Evolutionary conservation across 2,113 vertebrate genomes (phyloP), one percentile per base, ranked within the genome.

Genomic region (Anhinga rufa): DNA sequence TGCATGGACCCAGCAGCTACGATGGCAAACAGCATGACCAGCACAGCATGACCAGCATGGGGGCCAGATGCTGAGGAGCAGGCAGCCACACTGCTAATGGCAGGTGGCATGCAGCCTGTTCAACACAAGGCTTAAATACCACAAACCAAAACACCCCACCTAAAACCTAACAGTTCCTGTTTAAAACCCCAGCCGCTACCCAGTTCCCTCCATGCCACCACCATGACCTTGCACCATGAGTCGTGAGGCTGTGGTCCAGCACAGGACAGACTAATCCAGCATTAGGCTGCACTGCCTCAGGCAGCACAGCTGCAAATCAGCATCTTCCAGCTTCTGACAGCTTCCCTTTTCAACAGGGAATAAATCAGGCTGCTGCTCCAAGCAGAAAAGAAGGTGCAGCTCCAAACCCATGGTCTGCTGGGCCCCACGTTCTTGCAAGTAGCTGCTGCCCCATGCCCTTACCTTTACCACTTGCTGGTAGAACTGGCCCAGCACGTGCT

Each of bases 401-500:
- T 65, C 34, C 31, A 75, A 87, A 82, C 20, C 26, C 36, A 40
- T 0, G 1, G 65, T 12, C 22, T 81, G 6, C 22, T 55, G 14
- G n/a, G 40, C 40, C 26, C 8, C 18, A 17, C 2, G 2, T 26
- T 83, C 34, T 52, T 17, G 5, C 34, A 74, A 25, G 54, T 1
- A 49, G 44, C 60, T 78, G 64, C 17, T 77, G 17, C 15, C 19
- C 69, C 26, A 18, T 8, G 25, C n/a, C 49, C 97, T 97, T 92
- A 99, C 99, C 99, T 99, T 99, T 36, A 98, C 96, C 89, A 99
- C 98, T 93, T 98, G 98, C 96, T 99, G 99, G 95, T 98, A 99
- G 95, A 99, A 97, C 60, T 98, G 98, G 17, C 98, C 93, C 88
- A 99, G 97, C 26, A 98, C 98, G 17, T 99, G 98, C 86, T 98